These are phyloP conservation scores for Chlorocebus sabaeus DNA, from an alignment of 2,113 vertebrate species.

Conservation along the genomic window DNA sequence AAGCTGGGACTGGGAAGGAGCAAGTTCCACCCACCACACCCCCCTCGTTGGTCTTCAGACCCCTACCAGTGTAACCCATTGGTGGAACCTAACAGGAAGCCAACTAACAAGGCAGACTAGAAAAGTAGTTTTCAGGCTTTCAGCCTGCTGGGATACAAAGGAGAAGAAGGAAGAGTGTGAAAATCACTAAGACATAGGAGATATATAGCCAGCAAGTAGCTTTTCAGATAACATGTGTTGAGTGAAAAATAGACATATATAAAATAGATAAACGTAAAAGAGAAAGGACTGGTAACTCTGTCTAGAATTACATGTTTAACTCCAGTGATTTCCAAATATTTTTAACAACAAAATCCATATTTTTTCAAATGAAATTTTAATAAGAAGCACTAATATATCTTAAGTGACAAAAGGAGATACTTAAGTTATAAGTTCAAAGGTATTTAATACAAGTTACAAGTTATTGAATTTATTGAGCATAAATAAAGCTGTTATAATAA, in stretches of 20 bases:
- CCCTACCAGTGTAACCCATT: not conserved
- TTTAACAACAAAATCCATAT: not conserved
- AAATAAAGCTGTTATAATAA: not conserved
- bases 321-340: not conserved
- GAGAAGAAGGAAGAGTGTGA: not conserved
- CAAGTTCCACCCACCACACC: not conserved
- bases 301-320: not conserved
- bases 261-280: not conserved
- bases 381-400: not conserved
- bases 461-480: not conserved
- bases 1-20: not conserved
- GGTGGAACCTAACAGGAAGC: not conserved
- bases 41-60: not conserved
- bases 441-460: not conserved
- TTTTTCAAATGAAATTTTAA: conserved; percentile 22
- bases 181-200: not conserved
- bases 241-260: not conserved
- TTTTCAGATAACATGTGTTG: not conserved
- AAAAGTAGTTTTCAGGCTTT: not conserved
- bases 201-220: not conserved
- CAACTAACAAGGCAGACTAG: not conserved
- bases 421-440: not conserved
- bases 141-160: not conserved
- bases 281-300: not conserved
- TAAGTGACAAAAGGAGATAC: not conserved